Evolutionary conservation across 2,888 invertebrate species (phyloP).

Genomic region (Aphidoletes aphidimyza): DNA sequence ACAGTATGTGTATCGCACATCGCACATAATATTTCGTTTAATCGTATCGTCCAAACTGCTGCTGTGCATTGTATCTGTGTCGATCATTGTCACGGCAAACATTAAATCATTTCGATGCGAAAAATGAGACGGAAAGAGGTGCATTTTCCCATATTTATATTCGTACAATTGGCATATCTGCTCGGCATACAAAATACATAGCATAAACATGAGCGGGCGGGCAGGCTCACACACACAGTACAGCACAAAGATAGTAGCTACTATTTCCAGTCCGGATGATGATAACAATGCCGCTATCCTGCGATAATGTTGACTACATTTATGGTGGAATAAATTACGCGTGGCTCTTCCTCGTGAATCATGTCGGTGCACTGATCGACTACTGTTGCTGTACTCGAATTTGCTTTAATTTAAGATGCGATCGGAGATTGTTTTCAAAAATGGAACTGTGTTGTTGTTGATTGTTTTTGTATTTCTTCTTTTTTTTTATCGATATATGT

Average conservation of each 20-base stretch:
- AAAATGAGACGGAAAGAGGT: constrained; percentile 6
- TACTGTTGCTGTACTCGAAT: no score
- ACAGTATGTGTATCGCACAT: not conserved
- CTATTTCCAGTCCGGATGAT: not conserved
- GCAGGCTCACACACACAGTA: no score
- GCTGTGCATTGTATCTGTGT: not conserved
- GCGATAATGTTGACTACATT: not conserved
- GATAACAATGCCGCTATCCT: not conserved
- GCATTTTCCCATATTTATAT: not conserved
- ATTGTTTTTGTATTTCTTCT: no score
- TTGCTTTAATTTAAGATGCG: no score
- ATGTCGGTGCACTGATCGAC: not conserved
- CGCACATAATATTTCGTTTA: not conserved
- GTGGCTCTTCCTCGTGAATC: not conserved
- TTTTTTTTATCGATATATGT: no score
- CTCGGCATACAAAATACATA: constrained; percentile 31
- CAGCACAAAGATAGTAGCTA: no score
- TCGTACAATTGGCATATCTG: not conserved
- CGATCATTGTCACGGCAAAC: not conserved
- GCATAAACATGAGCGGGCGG: no score
- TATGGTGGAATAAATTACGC: not conserved
- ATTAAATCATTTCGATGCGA: constrained; percentile 2
- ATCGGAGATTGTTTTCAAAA: no score
- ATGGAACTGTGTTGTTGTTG: no score
- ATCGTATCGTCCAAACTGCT: not conserved